Percentiles rank a stretch among this genome's conserved stretches.
Conservation (phyloP, 1,140 invertebrate species). For the Platyura marginata region DNA sequence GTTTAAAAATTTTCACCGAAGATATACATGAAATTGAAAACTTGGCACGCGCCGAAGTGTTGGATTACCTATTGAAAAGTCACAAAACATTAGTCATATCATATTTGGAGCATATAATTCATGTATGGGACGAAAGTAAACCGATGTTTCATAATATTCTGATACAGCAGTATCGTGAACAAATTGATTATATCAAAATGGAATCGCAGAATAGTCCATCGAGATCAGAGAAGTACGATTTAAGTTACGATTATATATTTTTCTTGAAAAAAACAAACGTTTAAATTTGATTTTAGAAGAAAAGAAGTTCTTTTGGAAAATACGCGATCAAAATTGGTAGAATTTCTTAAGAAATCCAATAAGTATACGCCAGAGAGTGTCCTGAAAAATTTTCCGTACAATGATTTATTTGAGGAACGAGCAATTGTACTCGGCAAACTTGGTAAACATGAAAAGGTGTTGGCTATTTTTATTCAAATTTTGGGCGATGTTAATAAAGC, state of each 20-base stretch:
- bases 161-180: slow-evolving; percentile 66
- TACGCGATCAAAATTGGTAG: slow-evolving; percentile 47
- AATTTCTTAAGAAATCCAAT: slow-evolving; percentile 68
- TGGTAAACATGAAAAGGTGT: slow-evolving; percentile 78
- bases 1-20: slow-evolving; percentile 87
- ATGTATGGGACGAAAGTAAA: slow-evolving; percentile 73
- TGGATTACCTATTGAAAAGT: slow-evolving; percentile 72
- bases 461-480: slow-evolving; percentile 76
- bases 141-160: slow-evolving; percentile 79
- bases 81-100: slow-evolving; percentile 69
- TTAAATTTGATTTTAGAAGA: neutral
- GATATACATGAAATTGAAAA: slow-evolving; percentile 75
- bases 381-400: slow-evolving; percentile 68
- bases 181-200: slow-evolving; percentile 18
- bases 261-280: neutral
- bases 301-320: neutral
- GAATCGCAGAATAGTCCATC: neutral
- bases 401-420: slow-evolving; percentile 79
- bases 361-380: slow-evolving; percentile 78
- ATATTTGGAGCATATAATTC: slow-evolving; percentile 88
- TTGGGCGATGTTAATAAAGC: slow-evolving; percentile 65
- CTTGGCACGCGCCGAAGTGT: slow-evolving; percentile 68
- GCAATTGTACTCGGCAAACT: slow-evolving; percentile 80
- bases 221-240: neutral
- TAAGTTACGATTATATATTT: no score